Base-by-base conservation (phyloP, 2,888 invertebrate genomes). In the Coremacera marginata region DNA sequence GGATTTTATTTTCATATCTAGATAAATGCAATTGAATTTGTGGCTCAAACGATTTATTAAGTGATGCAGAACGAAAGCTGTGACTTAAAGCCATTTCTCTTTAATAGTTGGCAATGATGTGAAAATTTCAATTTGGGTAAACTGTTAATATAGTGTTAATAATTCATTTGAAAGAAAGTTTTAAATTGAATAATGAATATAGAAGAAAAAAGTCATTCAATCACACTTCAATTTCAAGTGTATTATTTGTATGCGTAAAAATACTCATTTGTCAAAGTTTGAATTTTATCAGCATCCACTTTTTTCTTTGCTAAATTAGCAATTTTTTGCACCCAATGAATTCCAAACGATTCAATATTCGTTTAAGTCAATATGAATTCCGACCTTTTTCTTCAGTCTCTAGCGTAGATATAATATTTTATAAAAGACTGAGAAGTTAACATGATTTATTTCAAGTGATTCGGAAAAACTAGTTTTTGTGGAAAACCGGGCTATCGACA, bases 1-100 rank as follows among this genome's bases (percentile, higher is more conserved):
- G 9, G 34, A 11, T 34, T 55, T 37, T 31, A n/a, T n/a, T 34
- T 57, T 57, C 57, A 34, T 55, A 55, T 34, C 71, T 25, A 44
- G 37, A 55, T 55, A 70, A 70, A 55, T 65, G 27, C 60, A 67
- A 62, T 74, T 55, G 74, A 73, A 60, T 49, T 65, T 51, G 63
- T 22, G 73, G 51, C 73, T 27, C 49, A 49, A 71, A 70, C 73
- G 62, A 77, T 77, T 74, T 73, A 77, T 74, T 71, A 67, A 76
- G 71, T 77, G 73, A 70, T 70, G 72, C 68, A 52, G 68, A 73
- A 60, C 67, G 68, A 62, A 63, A 62, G 60, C 57, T 68, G 55
- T 34, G 57, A 51, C n/a, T 65, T n/a, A 44, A 5, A 22, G 63
- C 51, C 27, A 25, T 25, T n/a, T 34, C 25, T 60, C 71, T 22